These are phyloP conservation scores for Melipona quadrifasciata DNA, from an alignment of 1,140 invertebrate genomes.

Conservation along the genomic window DNA sequence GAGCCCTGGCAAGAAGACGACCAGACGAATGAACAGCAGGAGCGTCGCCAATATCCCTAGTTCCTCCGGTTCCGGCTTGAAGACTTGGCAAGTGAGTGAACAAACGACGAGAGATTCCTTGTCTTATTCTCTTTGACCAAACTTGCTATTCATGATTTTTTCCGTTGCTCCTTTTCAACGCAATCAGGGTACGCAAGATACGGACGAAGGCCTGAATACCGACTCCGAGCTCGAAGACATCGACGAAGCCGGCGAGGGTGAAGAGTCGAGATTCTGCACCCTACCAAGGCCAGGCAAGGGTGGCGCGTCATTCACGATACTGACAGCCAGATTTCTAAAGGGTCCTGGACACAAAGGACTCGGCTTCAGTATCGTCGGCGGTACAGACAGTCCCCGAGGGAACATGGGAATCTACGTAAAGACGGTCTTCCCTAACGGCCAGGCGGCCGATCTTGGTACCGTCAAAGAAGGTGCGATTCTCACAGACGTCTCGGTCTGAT, in stretches of 20 bases:
- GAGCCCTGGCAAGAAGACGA: slow-evolving; percentile 66
- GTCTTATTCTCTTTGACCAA: neutral
- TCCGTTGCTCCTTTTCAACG: neutral
- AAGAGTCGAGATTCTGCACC: slow-evolving; percentile 81
- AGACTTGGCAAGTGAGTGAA: slow-evolving; percentile 71
- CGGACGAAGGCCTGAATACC: slow-evolving; percentile 77
- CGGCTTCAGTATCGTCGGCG: slow-evolving; percentile 96
- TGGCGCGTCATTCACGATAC: slow-evolving; percentile 80
- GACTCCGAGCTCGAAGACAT: slow-evolving; percentile 80
- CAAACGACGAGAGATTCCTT: neutral
- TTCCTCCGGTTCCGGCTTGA: slow-evolving; percentile 63
- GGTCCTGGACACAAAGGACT: slow-evolving; percentile 92
- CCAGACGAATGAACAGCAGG: slow-evolving; percentile 69
- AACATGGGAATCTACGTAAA: slow-evolving; percentile 96
- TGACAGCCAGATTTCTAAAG: slow-evolving; percentile 88
- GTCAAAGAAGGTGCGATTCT: slow-evolving; percentile 89
- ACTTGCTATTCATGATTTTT: no score
- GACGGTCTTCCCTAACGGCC: slow-evolving; percentile 93
- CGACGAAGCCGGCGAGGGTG: slow-evolving; percentile 74
- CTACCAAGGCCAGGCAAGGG: slow-evolving; percentile 80
- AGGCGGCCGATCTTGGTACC: slow-evolving; percentile 91
- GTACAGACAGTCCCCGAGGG: slow-evolving; percentile 93
- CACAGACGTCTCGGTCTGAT: neutral
- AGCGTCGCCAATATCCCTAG: slow-evolving; percentile 75
- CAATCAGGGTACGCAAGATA: slow-evolving; percentile 68